Conservation (phyloP, 2,113 vertebrate species). For the Neopipo cinnamomea region DNA sequence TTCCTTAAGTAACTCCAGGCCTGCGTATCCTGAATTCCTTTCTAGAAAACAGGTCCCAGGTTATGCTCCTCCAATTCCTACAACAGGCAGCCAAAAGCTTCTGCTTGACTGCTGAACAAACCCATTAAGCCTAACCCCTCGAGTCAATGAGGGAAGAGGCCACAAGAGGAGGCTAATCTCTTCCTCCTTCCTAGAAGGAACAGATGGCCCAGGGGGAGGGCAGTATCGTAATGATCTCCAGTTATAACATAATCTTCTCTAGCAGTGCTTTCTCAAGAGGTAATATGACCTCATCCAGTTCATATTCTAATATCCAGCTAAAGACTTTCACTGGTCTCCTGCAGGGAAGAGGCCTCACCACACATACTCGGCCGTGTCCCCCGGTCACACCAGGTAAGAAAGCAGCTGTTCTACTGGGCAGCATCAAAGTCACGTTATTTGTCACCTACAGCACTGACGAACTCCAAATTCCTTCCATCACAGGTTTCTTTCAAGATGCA, state of each 20-base stretch:
- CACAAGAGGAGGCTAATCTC: not conserved
- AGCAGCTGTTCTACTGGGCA: not conserved
- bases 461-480: not conserved
- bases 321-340: not conserved
- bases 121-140: not conserved
- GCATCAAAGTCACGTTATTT: rapidly evolving
- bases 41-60: not conserved
- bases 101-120: not conserved
- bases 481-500: not conserved
- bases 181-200: not conserved
- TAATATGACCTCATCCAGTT: not conserved
- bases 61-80: not conserved
- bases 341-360: not conserved
- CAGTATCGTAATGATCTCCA: not conserved
- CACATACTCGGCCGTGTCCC: not conserved
- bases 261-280: not conserved
- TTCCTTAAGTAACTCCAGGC: not conserved
- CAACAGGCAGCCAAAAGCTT: not conserved
- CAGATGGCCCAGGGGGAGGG: not conserved
- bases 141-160: not conserved
- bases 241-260: not conserved
- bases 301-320: not conserved
- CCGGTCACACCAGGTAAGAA: not conserved
- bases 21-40: not conserved
- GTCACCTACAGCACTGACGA: not conserved